Evolutionary conservation across 1,140 invertebrate genomes (phyloP), one percentile per base, ranked within the genome.

Genomic region (Drosophila mauritiana): DNA sequence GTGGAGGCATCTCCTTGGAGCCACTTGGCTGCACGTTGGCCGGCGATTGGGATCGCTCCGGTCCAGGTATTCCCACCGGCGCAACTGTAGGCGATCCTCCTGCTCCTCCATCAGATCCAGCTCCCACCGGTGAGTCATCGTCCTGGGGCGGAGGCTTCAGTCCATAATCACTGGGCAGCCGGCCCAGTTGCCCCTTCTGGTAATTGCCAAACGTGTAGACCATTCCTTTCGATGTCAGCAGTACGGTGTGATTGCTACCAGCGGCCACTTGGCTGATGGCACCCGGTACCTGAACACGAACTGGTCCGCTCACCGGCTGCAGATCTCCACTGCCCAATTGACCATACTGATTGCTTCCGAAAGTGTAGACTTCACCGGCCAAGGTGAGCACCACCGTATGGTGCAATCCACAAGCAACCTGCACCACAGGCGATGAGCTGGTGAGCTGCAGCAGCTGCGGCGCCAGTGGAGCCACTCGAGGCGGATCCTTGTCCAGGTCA

Each of bases 171-270:
- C 85, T 91, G 34, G 92, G 91, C 54, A 92, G 17, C 72, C 98
- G 94, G 6, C 97, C 97, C n/a, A 99, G 93, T 78, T 98, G 97
- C 46, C 97, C 97, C 93, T 98, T 98, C 96, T 97, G 96, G 93
- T 97, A 96, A 83, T 95, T 96, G 46, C 98, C 98, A 93, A 98
- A 99, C 0, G 98, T 99, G 80, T 96, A 98, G 5, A 99, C 96
- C 92, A 98, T 96, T 5, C 98, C 98, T 79, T 96, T 96, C 42
- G 95, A 93, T 15, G 97, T 97, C n/a, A 99, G 93, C 17, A 99
- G 93, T 1, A 97, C 97, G 4, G 98, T 97, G 92, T 99, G 98
- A 93, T 99, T 98, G 86, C 97, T 98, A 4, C 98, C 98, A 59
- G 98, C 97, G 5, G 97, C 97, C 17, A 99, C 94, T 83, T 97